Conservation (phyloP, 2,113 vertebrate species). For the Urocitellus parryii region DNA sequence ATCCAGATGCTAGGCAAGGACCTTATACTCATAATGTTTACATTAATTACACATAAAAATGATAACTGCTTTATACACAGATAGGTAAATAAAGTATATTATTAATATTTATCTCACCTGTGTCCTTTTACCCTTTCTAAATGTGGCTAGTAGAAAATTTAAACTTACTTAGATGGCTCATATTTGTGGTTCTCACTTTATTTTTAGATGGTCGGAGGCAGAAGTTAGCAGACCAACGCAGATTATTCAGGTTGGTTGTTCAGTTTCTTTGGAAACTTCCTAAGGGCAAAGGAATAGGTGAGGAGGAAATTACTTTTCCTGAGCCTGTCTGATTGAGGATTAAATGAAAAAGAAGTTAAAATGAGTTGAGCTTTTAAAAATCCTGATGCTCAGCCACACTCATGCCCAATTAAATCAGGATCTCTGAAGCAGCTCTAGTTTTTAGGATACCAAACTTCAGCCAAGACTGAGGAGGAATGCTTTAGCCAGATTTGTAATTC, state of each 20-base stretch:
- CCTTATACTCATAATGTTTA: background rate
- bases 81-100: background rate
- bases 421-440: constrained; percentile 16
- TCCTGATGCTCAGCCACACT: background rate
- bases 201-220: background rate
- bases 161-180: background rate
- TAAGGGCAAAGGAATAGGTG: background rate
- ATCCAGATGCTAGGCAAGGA: no score
- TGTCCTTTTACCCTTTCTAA: background rate
- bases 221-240: background rate
- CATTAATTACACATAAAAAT: background rate
- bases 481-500: background rate
- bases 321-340: background rate
- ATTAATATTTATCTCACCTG: background rate
- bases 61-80: background rate
- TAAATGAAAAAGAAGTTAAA: background rate
- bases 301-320: background rate
- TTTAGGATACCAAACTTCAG: background rate
- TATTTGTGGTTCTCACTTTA: background rate
- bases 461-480: background rate
- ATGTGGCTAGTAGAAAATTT: background rate
- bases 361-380: background rate
- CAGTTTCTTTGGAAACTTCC: constrained; percentile 23
- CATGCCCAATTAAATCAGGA: background rate
- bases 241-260: background rate